phyloP scores from a whole-genome alignment of 2,113 vertebrate genomes.

The Eleginops maclovinus region DNA sequence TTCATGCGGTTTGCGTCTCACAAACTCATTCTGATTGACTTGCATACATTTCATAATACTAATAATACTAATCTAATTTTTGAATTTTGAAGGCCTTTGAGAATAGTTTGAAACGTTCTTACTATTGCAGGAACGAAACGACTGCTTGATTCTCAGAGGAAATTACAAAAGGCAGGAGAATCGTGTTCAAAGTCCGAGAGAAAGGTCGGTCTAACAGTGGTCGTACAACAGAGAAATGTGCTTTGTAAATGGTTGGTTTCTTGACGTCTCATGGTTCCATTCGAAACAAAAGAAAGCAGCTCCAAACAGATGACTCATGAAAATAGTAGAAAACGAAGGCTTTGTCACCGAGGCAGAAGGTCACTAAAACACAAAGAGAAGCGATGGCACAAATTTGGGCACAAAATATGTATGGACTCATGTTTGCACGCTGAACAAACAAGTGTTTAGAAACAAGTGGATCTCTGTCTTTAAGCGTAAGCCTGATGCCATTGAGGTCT shows the following conservation, averaged over 20 bases:
- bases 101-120: slow-evolving; percentile 59
- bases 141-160: slow-evolving; percentile 64
- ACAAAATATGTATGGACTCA: slow-evolving; percentile 37
- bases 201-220: not conserved
- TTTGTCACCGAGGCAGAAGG: slow-evolving; percentile 47
- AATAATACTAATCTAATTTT: too few relatives aligned
- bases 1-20: too few relatives aligned
- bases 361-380: slow-evolving; percentile 63
- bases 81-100: slow-evolving; percentile 47
- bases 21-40: not conserved
- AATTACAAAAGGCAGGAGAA: slow-evolving; percentile 43
- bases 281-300: slow-evolving; percentile 35
- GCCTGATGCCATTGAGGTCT: slow-evolving; percentile 70
- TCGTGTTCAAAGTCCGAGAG: slow-evolving; percentile 54
- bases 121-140: slow-evolving; percentile 66
- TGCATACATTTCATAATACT: not conserved
- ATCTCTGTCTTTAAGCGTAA: slow-evolving; percentile 67
- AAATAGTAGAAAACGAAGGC: slow-evolving; percentile 19
- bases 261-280: slow-evolving; percentile 15
- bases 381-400: slow-evolving; percentile 36
- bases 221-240: slow-evolving; percentile 4
- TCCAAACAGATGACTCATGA: slow-evolving; percentile 59
- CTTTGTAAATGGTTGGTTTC: not conserved
- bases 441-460: slow-evolving; percentile 62
- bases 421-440: slow-evolving; percentile 58